Conservation (phyloP, 2,797 vertebrate genomes). For the Heterohyrax brucei region DNA sequence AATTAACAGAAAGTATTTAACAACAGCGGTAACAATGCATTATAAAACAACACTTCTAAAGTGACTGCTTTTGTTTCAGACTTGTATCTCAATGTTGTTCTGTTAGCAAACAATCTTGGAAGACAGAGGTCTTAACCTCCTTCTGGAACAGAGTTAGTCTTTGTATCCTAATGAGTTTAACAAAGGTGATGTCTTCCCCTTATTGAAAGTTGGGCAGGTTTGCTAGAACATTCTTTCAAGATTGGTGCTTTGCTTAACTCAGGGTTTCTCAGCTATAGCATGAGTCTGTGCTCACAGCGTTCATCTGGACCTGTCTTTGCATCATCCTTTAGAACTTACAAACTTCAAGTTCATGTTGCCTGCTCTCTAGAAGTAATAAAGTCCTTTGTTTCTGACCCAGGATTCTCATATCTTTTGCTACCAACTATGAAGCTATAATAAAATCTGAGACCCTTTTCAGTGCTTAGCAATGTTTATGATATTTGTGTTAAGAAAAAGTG, state of each 20-base stretch:
- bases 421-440: background rate
- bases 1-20: background rate
- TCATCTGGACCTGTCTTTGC: rapidly evolving
- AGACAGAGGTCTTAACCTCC: background rate
- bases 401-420: background rate
- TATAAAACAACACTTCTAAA: background rate
- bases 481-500: background rate
- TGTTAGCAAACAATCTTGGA: background rate
- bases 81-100: background rate
- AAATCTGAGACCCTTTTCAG: background rate
- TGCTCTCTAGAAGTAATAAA: background rate
- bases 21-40: no score
- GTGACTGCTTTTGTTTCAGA: background rate
- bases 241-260: background rate
- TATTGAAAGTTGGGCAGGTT: background rate
- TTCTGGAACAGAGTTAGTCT: background rate
- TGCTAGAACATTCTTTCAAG: background rate
- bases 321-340: background rate
- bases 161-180: background rate
- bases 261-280: background rate
- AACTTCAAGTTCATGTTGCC: background rate
- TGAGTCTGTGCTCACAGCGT: background rate
- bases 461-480: background rate
- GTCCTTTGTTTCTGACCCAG: background rate
- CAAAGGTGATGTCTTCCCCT: background rate